Base-by-base conservation (phyloP, 2,797 vertebrate genomes). In the Falco columbarius region DNA sequence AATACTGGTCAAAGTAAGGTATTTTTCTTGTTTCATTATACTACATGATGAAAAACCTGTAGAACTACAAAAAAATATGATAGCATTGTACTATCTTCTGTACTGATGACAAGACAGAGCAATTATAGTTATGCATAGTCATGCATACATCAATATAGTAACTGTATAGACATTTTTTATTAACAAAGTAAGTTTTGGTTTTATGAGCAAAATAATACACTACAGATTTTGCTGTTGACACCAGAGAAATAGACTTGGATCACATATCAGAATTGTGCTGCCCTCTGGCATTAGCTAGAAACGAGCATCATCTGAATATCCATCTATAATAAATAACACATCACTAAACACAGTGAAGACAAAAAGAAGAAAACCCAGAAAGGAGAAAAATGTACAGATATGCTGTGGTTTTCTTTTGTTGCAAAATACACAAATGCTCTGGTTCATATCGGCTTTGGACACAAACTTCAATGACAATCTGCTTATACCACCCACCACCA, bases 211-310 rank as follows among this genome's bases (percentile, higher is more conserved):
- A 59, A 54, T 5, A 36, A 49, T 16, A 62, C 8, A 20, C 3
- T 56, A 56, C 11, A 73, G 9, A 15, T 68, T 68, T 49, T 61
- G 5, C 16, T 77, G 26, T 8, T 76, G 27, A 47, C 32, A 66
- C 38, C 27, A 46, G 16, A 70, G 34, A 67, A 14, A 26, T 5
- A 82, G 36, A 55, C 5, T 12, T 74, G 26, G 16, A 59, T 42
- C 0, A 2, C 14, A 40, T 42, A 16, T 73, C 1, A 0, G 19
- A 67, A 18, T 3, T 74, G 14, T 62, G 46, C 12, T 54, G 34
- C 7, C 22, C 14, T 46, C 27, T 65, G 46, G 54, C 14, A 44
- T 4, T 32, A 23, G 9, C 22, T 8, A 30, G 63, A 79, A 88
- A 59, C 2, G 14, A 77, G 10, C 13, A 23, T 32, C 6, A 30